These are phyloP conservation scores for Synergus umbraculus DNA, from an alignment of 2,888 invertebrate species.

Conservation along the genomic window DNA sequence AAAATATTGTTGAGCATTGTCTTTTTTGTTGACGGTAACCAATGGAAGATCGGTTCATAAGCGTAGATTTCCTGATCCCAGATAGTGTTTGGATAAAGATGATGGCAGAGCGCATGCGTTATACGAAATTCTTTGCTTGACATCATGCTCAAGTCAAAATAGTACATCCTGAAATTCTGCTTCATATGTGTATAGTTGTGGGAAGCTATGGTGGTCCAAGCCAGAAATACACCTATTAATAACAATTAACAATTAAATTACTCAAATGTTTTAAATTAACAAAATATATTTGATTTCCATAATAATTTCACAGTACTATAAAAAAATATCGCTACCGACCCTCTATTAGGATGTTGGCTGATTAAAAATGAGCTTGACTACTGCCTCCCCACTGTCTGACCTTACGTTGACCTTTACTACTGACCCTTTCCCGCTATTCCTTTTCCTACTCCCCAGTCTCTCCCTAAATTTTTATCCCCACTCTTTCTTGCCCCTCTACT, in stretches of 20 bases:
- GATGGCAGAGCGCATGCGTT: conserved; percentile 87
- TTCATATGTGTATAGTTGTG: conserved; percentile 89
- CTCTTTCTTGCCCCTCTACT: no score
- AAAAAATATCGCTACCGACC: no score
- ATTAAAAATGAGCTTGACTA: no score
- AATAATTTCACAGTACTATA: no score
- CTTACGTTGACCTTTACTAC: no score
- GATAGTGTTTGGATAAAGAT: conserved; percentile 86
- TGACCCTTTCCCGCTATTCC: no score
- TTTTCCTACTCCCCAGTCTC: no score
- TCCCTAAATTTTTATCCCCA: no score
- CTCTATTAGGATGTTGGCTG: no score
- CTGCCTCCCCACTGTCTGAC: no score
- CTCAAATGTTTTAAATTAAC: neutral
- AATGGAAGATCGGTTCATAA: conserved; percentile 84
- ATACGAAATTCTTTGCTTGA: conserved; percentile 86
- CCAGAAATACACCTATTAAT: conserved; percentile 81
- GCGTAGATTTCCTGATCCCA: conserved; percentile 85
- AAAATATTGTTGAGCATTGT: conserved; percentile 78
- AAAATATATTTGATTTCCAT: no score
- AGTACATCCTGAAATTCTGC: conserved; percentile 88
- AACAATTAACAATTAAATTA: conserved; percentile 62
- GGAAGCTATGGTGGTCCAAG: conserved; percentile 81
- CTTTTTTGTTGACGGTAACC: conserved; percentile 79
- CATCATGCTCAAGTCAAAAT: conserved; percentile 84